These are phyloP conservation scores for Decapterus maruadsi DNA, from an alignment of 2,797 vertebrate genomes.

Conservation along the genomic window DNA sequence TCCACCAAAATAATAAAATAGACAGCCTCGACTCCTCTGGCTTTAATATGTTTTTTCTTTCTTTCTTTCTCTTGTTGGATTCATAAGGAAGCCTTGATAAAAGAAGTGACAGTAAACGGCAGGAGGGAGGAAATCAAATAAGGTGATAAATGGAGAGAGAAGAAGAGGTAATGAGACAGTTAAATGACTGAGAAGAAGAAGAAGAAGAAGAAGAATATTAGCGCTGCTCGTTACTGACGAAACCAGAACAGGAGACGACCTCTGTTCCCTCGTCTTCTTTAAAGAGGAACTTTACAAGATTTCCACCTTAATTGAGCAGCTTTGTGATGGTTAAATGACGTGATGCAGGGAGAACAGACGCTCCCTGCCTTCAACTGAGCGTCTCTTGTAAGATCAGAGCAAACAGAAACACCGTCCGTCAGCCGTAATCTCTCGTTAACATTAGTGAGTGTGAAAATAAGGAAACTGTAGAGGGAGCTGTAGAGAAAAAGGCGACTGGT, in stretches of 20 bases:
- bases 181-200: neutral
- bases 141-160: constrained; percentile 10
- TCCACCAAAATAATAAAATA: no score
- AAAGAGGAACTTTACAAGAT: neutral
- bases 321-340: no score
- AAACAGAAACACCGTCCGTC: no score
- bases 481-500: no score
- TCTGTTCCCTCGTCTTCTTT: neutral
- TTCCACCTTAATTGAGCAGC: no score
- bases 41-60: neutral
- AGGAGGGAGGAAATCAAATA: constrained; percentile 13
- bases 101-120: neutral
- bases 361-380: no score
- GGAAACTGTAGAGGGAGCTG: no score
- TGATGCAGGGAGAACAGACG: no score
- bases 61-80: no score
- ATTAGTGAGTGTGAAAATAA: no score
- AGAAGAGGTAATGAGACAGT: constrained; percentile 18
- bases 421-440: no score
- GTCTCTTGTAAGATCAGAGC: no score
- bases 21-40: neutral
- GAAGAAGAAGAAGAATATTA: neutral
- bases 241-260: neutral
- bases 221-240: neutral
- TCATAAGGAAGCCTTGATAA: neutral